Percentiles rank a stretch among this genome's conserved stretches.
Evolutionary conservation across 2,113 vertebrate genomes (phyloP).

Genomic region (Heptranchias perlo): DNA sequence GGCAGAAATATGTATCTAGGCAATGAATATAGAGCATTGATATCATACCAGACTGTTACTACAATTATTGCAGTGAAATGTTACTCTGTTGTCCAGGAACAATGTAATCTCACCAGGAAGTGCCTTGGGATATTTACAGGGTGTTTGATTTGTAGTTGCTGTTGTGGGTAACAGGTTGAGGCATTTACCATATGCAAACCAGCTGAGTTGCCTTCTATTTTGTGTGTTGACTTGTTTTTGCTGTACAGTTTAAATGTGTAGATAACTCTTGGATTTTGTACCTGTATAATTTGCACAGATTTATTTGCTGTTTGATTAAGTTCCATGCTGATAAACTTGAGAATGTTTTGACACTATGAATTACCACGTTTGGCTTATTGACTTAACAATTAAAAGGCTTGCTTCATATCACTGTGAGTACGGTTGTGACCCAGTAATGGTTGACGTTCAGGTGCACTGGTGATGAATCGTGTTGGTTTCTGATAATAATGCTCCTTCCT

Average conservation of each 20-base stretch:
- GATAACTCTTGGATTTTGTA: constrained; percentile 16
- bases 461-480: neutral
- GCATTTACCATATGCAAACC: neutral
- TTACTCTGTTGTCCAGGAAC: neutral
- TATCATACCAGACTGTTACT: no score
- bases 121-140: neutral
- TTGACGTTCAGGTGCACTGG: neutral
- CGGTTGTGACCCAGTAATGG: neutral
- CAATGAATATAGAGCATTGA: neutral
- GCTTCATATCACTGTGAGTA: neutral
- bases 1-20: neutral
- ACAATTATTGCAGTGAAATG: neutral
- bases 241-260: neutral
- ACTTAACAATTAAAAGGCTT: neutral
- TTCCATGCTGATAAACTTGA: neutral
- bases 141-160: neutral
- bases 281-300: neutral
- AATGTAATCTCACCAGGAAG: neutral
- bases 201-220: neutral
- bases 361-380: neutral
- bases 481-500: neutral
- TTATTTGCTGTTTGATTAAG: neutral
- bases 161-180: neutral
- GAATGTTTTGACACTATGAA: neutral
- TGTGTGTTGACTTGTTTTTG: constrained; percentile 8